A percentile compares a stretch with the other conserved stretches of the same genome.
phyloP scores from a whole-genome alignment of 2,888 invertebrate species.

The Cataglyphis livida region DNA sequence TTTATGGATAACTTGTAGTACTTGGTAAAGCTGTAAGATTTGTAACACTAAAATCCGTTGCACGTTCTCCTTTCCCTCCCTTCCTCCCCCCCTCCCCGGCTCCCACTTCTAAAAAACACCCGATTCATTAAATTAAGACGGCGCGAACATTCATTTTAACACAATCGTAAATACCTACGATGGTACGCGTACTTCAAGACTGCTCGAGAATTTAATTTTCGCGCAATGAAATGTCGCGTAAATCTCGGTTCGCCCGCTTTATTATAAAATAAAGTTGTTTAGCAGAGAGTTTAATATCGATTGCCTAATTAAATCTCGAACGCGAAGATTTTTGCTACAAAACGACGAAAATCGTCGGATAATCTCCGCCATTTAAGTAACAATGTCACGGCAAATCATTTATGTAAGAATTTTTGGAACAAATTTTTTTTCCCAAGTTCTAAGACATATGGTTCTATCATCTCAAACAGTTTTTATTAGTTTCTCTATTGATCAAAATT shows the following conservation, averaged over 20 bases:
- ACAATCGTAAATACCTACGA: not conserved
- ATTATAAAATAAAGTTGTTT: conserved; percentile 20
- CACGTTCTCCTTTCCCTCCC: not conserved
- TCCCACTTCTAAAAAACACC: not conserved
- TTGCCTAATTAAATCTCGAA: conserved; percentile 43
- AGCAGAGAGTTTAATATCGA: conserved; percentile 15
- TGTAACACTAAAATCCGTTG: conserved; percentile 23
- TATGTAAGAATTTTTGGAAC: not conserved
- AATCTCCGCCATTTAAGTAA: not conserved
- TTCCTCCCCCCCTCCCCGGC: too few relatives aligned
- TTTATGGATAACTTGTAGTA: conserved; percentile 46
- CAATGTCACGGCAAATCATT: not conserved
- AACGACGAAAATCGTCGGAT: not conserved
- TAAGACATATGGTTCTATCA: not conserved
- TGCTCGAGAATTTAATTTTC: conserved; percentile 23
- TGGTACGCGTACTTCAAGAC: not conserved
- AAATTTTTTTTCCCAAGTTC: not conserved
- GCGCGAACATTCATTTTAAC: not conserved
- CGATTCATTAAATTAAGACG: conserved; percentile 13
- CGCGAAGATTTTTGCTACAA: conserved; percentile 13
- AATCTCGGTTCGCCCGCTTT: not conserved
- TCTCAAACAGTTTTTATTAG: not conserved
- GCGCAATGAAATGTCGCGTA: not conserved
- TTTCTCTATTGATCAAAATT: not conserved
- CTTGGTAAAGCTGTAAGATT: conserved; percentile 23